Evolutionary conservation across 1,140 invertebrate species (phyloP), one percentile per base, ranked within the genome.

Genomic region (Lepidotrigona ventralis): DNA sequence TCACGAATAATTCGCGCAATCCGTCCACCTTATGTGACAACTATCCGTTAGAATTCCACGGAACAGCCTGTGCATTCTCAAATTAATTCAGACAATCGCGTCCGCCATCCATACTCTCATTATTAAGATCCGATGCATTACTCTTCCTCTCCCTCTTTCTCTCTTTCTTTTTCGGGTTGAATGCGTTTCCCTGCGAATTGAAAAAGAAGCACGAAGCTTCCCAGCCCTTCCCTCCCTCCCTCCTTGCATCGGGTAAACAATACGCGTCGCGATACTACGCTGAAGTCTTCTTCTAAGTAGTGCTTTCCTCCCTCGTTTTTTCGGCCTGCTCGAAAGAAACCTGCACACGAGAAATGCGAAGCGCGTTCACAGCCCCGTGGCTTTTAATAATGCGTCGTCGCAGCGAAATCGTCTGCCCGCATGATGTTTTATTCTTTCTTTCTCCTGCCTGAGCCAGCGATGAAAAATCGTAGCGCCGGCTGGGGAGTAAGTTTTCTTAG

Each of bases 41-140:
- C 14, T 11, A 56, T 74, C 54, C 33, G 39, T 63, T 39, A 58
- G 72, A 21, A 39, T n/a, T 23, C 53, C 26, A 33, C 14, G 23
- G 21, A 23, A 39, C 56, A 46, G n/a, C 21, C 23, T 19, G 33
- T 6, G 26, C 60, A 77, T 77, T 77, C 51, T 3, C 26, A n/a
- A 68, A 68, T 54, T 78, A 78, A 68, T 54, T 78, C 12, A 23
- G 29, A 66, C 26, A 33, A 23, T 78, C 29, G 15, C 26, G 2
- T 46, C 12, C 60, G 6, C 19, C n/a, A n/a, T 23, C 51, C 26
- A 33, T 51, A 64, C 46, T 46, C 53, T 17, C 63, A 17, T 46
- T 26, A 81, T 76, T 76, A 56, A 81, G 51, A 76, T 53, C 63
- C 58, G 33, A 81, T 33, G 60, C 63, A 81, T 81, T 76, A 81